Base-by-base conservation (phyloP, 2,797 vertebrate genomes). In the Sebastes variabilis region DNA sequence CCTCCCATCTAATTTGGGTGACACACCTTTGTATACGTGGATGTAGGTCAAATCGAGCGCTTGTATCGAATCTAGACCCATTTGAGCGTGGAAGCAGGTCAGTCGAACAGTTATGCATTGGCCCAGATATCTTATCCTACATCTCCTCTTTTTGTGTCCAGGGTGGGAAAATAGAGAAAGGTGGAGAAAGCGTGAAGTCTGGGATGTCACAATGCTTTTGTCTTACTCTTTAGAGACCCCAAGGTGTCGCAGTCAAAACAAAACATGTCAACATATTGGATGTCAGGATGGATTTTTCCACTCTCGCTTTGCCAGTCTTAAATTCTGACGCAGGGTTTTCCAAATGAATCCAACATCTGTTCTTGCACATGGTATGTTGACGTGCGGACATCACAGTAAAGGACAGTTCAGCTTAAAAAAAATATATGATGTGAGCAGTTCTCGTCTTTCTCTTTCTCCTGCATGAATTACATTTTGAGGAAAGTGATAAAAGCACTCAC, bases 61-160 rank as follows among this genome's bases (percentile, higher is more conserved):
- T 72, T 66, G 42, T 74, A 74, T 88, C 27, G 46, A 88, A 86
- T 83, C 12, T 24, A 83, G 82, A 74, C 46, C 66, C 11, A 16
- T 30, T 55, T 42, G 22, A 81, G 62, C 14, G 14, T 66, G 27
- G 82, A 88, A 91, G 36, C 69, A 91, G 92, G 91, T 93, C 83
- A 92, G 85, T 81, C 60, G 55, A 87, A 66, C 87, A 77, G 84
- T 92, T 93, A 88, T 75, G 82, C 68, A 29, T 56, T 89, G 90
- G 76, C 82, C 90, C 84, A 87, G 71, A 88, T 92, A 85, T 86
- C 38, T 60, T 91, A 88, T 83, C 92, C 87, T 80, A 90, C 82
- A 91, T 92, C 67, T 72, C 46, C 8, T 52, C 52, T 80, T 83
- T 11, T 85, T 91, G 85, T 90, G 72, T 77, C 66, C 4, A 29